Percentiles rank a stretch among this genome's conserved stretches.
Evolutionary conservation across 2,113 vertebrate genomes (phyloP).

Genomic region (Macquaria australasica): DNA sequence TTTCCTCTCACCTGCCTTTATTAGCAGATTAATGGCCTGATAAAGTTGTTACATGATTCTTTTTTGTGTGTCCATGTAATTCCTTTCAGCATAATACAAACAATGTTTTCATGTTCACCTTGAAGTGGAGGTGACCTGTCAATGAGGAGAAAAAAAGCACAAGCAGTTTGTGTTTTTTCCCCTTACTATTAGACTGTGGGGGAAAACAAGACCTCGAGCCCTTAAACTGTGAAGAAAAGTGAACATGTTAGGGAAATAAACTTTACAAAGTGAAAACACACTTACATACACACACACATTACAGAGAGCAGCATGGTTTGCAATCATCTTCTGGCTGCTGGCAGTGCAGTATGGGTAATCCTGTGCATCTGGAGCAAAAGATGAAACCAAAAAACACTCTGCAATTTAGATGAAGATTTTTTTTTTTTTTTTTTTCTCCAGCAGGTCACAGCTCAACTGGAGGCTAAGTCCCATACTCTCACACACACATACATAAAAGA

Average conservation of each 20-base stretch:
- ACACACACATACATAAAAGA: not conserved
- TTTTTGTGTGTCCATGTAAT: not conserved
- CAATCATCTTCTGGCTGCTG: constrained; percentile 15
- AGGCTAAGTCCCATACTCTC: not conserved
- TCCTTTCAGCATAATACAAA: not conserved
- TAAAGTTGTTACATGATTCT: not conserved
- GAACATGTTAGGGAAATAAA: not conserved
- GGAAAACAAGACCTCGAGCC: not conserved
- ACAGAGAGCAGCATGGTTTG: not conserved
- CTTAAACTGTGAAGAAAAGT: constrained; percentile 39
- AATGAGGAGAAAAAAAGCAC: constrained; percentile 14
- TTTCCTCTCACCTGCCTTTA: not conserved
- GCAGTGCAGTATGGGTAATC: constrained; percentile 60
- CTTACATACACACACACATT: not conserved
- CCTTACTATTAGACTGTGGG: not conserved
- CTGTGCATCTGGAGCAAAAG: constrained; percentile 39
- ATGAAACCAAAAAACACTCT: constrained; percentile 48
- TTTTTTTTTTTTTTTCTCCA: constrained; percentile 5
- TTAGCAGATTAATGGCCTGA: not conserved
- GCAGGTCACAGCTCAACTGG: not conserved
- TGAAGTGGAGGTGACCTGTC: not conserved
- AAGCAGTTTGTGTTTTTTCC: not conserved
- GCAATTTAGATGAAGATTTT: constrained; percentile 21
- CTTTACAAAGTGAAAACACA: not conserved
- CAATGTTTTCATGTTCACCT: not conserved